A percentile compares a stretch with the other conserved stretches of the same genome.
Evolutionary conservation across 2,888 invertebrate genomes (phyloP).

Genomic region (Yponomeuta evonymella): DNA sequence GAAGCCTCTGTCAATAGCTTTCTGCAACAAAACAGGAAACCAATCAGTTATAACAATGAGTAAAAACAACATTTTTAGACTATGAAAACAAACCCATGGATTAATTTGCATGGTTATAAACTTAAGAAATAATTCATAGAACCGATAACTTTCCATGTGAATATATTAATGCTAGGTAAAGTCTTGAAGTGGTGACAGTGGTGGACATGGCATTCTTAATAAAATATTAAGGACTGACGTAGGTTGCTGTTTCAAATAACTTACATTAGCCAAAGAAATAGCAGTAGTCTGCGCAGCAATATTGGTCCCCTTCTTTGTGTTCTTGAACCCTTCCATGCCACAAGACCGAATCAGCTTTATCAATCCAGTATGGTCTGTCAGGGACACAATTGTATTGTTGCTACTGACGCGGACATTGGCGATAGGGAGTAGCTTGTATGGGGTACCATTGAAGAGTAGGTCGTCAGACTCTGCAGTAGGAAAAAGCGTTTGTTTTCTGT

Average conservation of each 20-base stretch:
- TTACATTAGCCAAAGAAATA: conserved; percentile 84
- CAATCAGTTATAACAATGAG: neutral
- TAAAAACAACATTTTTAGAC: neutral
- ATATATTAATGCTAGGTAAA: too few species aligned
- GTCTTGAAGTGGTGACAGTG: too few species aligned
- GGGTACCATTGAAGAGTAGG: conserved; percentile 83
- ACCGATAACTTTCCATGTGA: too few species aligned
- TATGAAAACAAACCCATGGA: neutral
- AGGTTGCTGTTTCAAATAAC: conserved; percentile 42
- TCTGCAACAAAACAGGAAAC: conserved; percentile 66
- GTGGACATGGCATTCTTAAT: neutral
- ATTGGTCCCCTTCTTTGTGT: conserved; percentile 96
- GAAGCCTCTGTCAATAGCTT: conserved; percentile 82
- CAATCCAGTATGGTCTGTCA: conserved; percentile 82
- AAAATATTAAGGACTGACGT: neutral
- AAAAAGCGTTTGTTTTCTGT: conserved; percentile 81
- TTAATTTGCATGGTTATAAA: too few species aligned
- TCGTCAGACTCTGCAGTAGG: conserved; percentile 84
- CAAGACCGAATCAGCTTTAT: conserved; percentile 81
- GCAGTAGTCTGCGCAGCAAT: conserved; percentile 97
- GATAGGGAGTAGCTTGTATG: conserved; percentile 88
- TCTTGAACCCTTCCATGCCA: conserved; percentile 96
- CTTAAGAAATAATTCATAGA: too few species aligned
- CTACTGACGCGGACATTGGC: conserved; percentile 87
- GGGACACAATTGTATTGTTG: conserved; percentile 91